Evolutionary conservation across 2,888 invertebrate genomes (phyloP).

Genomic region (Diarsia rubi): DNA sequence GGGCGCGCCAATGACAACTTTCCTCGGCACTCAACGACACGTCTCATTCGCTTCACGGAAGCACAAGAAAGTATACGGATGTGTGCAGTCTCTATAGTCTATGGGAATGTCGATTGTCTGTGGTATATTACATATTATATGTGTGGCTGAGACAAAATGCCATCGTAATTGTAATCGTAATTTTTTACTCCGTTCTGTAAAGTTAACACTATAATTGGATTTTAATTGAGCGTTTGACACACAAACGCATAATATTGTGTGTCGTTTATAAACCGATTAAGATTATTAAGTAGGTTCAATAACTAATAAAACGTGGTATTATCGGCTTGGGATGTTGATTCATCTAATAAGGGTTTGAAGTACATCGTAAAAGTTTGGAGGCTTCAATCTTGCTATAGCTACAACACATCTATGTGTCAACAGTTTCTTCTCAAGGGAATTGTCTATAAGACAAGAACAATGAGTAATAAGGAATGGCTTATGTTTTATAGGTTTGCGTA

Average conservation of each 20-base stretch:
- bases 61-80: constrained; percentile 72
- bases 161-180: constrained; percentile 10
- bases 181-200: constrained; percentile 5
- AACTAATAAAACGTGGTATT: constrained; percentile 17
- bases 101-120: constrained; percentile 69
- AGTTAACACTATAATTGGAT: constrained; percentile 30
- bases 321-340: constrained; percentile 17
- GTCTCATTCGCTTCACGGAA: constrained; percentile 74
- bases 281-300: constrained; percentile 10
- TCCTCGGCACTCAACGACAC: constrained; percentile 71
- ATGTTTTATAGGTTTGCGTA: constrained; percentile 49
- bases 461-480: constrained; percentile 57
- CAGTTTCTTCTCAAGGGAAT: constrained; percentile 68
- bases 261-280: constrained; percentile 36
- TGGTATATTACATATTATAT: constrained; percentile 43
- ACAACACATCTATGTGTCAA: constrained; percentile 64
- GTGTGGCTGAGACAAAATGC: constrained; percentile 21
- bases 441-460: constrained; percentile 53
- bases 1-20: constrained; percentile 80
- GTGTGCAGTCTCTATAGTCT: constrained; percentile 48
- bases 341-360: constrained; percentile 8
- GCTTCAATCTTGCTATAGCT: constrained; percentile 2
- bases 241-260: constrained; percentile 8
- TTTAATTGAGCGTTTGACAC: constrained; percentile 47
- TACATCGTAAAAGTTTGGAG: constrained; percentile 1